phyloP scores from a whole-genome alignment of 2,113 vertebrate genomes.

The Zosterops hypoxanthus region DNA sequence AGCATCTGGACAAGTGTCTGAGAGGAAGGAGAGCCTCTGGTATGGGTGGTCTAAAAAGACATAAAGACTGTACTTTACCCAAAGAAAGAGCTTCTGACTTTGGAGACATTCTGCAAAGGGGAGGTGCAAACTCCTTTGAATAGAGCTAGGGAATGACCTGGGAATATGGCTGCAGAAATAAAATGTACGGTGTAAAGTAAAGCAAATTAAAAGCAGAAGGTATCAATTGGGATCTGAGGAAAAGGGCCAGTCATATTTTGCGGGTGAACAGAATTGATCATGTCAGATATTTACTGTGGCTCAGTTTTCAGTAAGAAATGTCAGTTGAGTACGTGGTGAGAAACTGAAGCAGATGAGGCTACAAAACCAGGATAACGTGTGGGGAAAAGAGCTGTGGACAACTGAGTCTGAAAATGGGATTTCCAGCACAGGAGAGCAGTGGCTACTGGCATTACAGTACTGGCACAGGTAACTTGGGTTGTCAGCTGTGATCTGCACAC shows the following conservation, averaged over 20 bases:
- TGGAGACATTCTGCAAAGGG: not conserved
- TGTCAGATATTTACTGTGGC: not conserved
- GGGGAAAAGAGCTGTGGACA: not conserved
- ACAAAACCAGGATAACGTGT: not conserved
- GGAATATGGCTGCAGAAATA: not conserved
- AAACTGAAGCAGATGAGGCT: not conserved
- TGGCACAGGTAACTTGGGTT: not conserved
- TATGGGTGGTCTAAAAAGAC: not conserved
- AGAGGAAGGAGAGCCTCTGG: not conserved
- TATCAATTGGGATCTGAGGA: not conserved
- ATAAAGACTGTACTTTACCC: not conserved
- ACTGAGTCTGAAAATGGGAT: not conserved
- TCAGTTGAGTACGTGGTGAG: not conserved
- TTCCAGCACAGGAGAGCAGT: not conserved
- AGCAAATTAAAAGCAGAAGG: not conserved
- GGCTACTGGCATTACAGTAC: not conserved
- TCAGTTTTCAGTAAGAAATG: not conserved
- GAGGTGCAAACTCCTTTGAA: not conserved
- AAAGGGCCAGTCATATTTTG: not conserved
- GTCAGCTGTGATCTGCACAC: not conserved
- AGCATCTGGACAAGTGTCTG: not conserved
- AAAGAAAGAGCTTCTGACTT: not conserved
- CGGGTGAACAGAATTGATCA: not conserved
- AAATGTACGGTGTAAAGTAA: not conserved
- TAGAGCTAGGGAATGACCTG: not conserved